Evolutionary conservation across 2,888 invertebrate genomes (phyloP).

Genomic region (Osedax frankpressi): DNA sequence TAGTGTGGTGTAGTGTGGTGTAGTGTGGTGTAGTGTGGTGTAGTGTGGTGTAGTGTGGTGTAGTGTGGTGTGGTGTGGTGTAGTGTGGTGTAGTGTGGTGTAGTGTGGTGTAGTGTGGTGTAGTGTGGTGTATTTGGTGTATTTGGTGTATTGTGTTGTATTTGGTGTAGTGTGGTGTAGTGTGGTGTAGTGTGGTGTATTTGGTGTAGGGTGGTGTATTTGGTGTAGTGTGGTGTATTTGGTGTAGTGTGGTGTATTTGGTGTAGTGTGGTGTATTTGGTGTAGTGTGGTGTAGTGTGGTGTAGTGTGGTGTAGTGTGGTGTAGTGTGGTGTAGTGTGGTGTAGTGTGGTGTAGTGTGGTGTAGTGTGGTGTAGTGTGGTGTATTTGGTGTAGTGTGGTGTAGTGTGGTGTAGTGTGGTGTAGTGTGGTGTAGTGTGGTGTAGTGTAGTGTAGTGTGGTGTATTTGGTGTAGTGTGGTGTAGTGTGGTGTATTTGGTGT

Average conservation of each 20-base stretch:
- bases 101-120: slow-evolving; percentile 19
- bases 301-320: slow-evolving; percentile 13
- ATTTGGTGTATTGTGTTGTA: too few relatives aligned
- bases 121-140: slow-evolving; percentile 3
- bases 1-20: slow-evolving; percentile 21
- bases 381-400: too few relatives aligned
- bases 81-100: slow-evolving; percentile 25
- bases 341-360: slow-evolving; percentile 19
- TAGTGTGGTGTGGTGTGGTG: neutral
- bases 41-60: slow-evolving; percentile 7
- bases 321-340: slow-evolving; percentile 15
- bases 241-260: too few relatives aligned
- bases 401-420: slow-evolving; percentile 16
- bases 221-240: too few relatives aligned
- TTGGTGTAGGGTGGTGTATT: neutral
- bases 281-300: slow-evolving; percentile 20
- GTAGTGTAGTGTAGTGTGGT: slow-evolving; percentile 23
- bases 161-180: neutral
- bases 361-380: slow-evolving; percentile 15
- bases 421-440: neutral
- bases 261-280: too few relatives aligned
- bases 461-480: too few relatives aligned
- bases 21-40: slow-evolving; percentile 21
- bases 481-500: too few relatives aligned
- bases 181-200: neutral